phyloP scores from a whole-genome alignment of 2,888 invertebrate genomes.

The Ctena decussata region DNA sequence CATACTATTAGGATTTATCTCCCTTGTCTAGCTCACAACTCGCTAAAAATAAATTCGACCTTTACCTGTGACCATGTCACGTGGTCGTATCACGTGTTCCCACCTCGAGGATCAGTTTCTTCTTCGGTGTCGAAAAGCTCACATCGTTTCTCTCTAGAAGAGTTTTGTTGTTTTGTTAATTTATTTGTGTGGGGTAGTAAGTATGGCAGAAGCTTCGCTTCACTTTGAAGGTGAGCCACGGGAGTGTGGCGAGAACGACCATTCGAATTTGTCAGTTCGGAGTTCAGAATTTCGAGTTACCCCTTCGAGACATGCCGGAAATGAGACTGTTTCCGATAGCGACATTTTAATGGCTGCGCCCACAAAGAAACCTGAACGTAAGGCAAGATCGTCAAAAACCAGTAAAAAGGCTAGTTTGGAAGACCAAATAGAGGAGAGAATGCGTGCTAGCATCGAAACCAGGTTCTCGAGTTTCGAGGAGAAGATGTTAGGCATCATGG shows the following conservation, averaged over 20 bases:
- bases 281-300: neutral
- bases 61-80: neutral
- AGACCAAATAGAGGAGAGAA: neutral
- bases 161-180: neutral
- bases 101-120: neutral
- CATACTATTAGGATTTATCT: constrained; percentile 18
- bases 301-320: neutral
- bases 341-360: neutral
- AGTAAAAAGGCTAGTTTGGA: neutral
- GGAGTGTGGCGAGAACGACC: neutral
- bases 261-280: neutral
- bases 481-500: neutral
- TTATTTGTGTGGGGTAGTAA: neutral
- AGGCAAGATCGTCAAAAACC: neutral
- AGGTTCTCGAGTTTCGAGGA: neutral
- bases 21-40: neutral
- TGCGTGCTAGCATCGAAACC: neutral
- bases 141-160: neutral
- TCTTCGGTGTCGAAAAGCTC: neutral
- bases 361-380: neutral
- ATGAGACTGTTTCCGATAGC: neutral
- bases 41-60: constrained; percentile 2
- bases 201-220: neutral
- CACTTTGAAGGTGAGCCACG: neutral
- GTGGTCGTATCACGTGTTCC: neutral